Percentiles rank a stretch among this genome's conserved stretches.
phyloP scores from a whole-genome alignment of 2,888 invertebrate species.

The Chaetogeoica ovagalla region DNA sequence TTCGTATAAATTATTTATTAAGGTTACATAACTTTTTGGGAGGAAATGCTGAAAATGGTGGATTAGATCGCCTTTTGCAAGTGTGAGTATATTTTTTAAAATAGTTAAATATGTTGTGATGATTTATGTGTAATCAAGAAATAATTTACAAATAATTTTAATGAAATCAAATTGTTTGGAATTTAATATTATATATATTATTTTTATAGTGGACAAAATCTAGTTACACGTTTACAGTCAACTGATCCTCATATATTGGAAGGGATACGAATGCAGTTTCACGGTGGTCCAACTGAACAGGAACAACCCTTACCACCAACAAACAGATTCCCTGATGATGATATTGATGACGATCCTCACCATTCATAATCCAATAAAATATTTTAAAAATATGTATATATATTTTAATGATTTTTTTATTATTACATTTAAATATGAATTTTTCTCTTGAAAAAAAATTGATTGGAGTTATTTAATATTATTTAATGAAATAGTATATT shows the following conservation, averaged over 20 bases:
- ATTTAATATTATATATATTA: background rate
- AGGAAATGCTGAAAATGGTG: background rate
- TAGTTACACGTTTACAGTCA: conserved; percentile 27
- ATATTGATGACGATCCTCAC: too few relatives aligned
- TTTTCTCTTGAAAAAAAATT: background rate
- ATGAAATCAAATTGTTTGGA: background rate
- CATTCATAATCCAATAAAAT: background rate
- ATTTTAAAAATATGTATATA: background rate
- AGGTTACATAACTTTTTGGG: conserved; percentile 28
- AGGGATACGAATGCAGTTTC: conserved; percentile 37
- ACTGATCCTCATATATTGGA: conserved; percentile 30
- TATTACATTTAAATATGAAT: background rate
- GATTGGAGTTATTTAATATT: conserved; percentile 13
- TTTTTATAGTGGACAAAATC: conserved; percentile 41
- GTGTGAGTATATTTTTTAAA: conserved; percentile 36
- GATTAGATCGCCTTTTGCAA: conserved; percentile 44
- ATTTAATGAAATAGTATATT: conserved; percentile 6
- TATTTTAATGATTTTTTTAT: background rate
- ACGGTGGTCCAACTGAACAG: conserved; percentile 21
- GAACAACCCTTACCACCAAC: conserved; percentile 9
- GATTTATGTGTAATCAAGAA: background rate
- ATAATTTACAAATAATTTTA: background rate
- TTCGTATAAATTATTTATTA: background rate
- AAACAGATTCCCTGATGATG: conserved; percentile 1
- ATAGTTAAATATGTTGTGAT: background rate